Conservation (phyloP, 2,113 vertebrate genomes). For the Acrocephalus arundinaceus region DNA sequence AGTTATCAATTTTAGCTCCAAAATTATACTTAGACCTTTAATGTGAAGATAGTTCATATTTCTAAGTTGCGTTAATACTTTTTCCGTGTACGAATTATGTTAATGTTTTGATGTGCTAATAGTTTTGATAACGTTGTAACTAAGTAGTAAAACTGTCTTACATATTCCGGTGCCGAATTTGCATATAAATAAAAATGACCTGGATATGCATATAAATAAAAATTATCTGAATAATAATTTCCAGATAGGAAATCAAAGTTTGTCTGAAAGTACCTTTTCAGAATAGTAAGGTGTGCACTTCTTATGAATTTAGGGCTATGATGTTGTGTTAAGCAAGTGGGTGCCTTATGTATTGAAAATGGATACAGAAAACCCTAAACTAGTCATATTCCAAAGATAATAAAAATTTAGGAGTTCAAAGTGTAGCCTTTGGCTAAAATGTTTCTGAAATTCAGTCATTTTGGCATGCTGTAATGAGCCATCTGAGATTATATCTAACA, state of each 20-base stretch:
- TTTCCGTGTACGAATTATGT: neutral
- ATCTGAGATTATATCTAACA: constrained; percentile 15
- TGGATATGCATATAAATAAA: neutral
- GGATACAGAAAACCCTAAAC: constrained; percentile 29
- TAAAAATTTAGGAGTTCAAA: constrained; percentile 17
- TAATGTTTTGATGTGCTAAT: neutral
- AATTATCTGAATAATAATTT: neutral
- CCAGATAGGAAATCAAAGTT: neutral
- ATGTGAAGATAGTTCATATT: neutral
- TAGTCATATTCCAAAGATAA: constrained; percentile 36
- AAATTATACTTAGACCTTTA: neutral
- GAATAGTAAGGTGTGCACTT: accelerated
- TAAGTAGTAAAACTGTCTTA: neutral
- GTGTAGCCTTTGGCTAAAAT: constrained; percentile 40
- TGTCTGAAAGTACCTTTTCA: neutral
- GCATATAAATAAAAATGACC: neutral
- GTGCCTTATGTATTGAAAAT: constrained; percentile 25
- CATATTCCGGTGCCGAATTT: neutral
- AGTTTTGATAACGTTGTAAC: neutral
- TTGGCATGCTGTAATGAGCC: neutral
- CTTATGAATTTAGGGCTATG: neutral
- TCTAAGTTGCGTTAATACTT: neutral
- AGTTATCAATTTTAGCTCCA: neutral
- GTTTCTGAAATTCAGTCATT: constrained; percentile 35
- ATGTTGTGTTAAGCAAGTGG: neutral